Evolutionary conservation across 2,113 vertebrate genomes (phyloP), one percentile per base, ranked within the genome.

Genomic region (Rallus limicola): DNA sequence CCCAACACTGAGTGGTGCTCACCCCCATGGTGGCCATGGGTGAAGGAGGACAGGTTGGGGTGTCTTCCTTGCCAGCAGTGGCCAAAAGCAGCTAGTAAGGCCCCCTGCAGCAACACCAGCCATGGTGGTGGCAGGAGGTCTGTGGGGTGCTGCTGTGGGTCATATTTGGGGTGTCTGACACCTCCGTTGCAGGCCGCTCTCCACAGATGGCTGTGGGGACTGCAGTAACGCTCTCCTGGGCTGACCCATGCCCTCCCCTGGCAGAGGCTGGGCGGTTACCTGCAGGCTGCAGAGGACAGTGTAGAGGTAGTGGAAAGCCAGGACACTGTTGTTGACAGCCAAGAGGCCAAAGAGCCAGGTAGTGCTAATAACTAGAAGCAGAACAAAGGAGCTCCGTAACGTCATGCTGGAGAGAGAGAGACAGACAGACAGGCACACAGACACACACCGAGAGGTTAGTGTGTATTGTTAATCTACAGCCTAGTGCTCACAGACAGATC

Each of bases 231-330:
- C 46, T 86, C 46, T 89, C 42, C 65, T 81, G 33, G 64, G 69
- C 87, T 91, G 84, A 90, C 68, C 56, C 1, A 0, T 78, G 95
- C 92, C 77, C 76, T 58, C 62, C 44, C 34, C 80, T 52, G 52
- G 74, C 42, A 36, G 69, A 90, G 77, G 83, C 82, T 0, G 13
- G 65, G 26, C 46, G 84, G 80, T 97, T 98, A 99, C 99, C 99
- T 99, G 99, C 92, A 99, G 97, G 46, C 99, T 98, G 96, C 99
- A 99, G 97, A 99, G 99, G 87, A 99, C 97, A 78, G 99, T 97
- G 75, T 99, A 99, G 98, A 99, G 99, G 98, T 99, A 99, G 98
- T 99, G 99, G 98, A 99, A 99, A 94, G 98, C 98, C 97, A 99
- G 98, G 97, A 99, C 98, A 96, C 99, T 99, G 98, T 99, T 99